Conservation (phyloP, 1,140 invertebrate species). For the Drosophila chauvacae region DNA sequence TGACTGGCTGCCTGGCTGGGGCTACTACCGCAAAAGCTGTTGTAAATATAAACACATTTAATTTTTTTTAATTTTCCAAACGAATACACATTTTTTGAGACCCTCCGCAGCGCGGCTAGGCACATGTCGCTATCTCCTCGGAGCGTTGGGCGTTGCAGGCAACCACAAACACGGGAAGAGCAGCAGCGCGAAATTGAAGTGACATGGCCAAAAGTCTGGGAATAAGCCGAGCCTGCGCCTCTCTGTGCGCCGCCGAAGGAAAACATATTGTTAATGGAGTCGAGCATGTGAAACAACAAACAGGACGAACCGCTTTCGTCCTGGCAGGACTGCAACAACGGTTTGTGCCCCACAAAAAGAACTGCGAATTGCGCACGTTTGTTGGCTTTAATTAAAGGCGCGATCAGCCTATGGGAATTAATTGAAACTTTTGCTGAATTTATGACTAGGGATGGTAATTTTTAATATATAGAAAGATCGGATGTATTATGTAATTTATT, state of each 20-base stretch:
- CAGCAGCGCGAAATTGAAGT: slow-evolving; percentile 38
- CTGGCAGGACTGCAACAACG: slow-evolving; percentile 7
- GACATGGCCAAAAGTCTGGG: slow-evolving; percentile 33
- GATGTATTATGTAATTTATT: not conserved
- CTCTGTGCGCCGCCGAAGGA: slow-evolving; percentile 50
- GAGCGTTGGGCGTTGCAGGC: slow-evolving; percentile 34
- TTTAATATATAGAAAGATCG: no score
- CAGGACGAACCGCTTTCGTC: slow-evolving; percentile 28
- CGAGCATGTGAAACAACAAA: slow-evolving; percentile 81
- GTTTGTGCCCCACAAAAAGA: slow-evolving; percentile 2
- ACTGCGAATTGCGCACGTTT: slow-evolving; percentile 1
- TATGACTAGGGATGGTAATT: not conserved
- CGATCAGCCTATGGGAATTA: slow-evolving; percentile 9
- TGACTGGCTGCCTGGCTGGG: not conserved
- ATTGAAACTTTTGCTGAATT: slow-evolving; percentile 28
- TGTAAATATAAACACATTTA: slow-evolving; percentile 70
- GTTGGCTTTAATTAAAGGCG: slow-evolving; percentile 31
- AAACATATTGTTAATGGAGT: slow-evolving; percentile 82
- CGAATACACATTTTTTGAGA: slow-evolving; percentile 67
- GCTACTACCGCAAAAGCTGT: not conserved
- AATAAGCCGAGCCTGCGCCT: not conserved
- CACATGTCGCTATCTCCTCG: slow-evolving; percentile 35
- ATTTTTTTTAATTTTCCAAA: slow-evolving; percentile 79
- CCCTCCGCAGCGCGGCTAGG: slow-evolving; percentile 14
- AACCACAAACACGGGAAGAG: slow-evolving; percentile 47